Conservation (phyloP, 2,888 invertebrate species). For the Drosophila ezoana region DNA sequence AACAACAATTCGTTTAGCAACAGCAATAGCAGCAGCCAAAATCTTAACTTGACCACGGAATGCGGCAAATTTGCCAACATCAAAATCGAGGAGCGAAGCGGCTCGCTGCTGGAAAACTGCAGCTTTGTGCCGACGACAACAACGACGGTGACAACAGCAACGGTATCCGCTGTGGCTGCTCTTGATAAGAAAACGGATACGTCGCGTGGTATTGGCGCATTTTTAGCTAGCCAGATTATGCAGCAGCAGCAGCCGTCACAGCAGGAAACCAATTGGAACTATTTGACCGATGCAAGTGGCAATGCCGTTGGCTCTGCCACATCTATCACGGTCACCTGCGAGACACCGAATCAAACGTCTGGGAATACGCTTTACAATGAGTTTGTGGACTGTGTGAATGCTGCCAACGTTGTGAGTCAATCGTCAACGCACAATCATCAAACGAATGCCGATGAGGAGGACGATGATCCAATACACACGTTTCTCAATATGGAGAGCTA, state of each 20-base stretch:
- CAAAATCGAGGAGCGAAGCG: slow-evolving; percentile 73
- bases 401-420: slow-evolving; percentile 46
- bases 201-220: slow-evolving; percentile 42
- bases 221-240: slow-evolving; percentile 67
- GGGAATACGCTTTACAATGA: slow-evolving; percentile 76
- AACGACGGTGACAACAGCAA: slow-evolving; percentile 31
- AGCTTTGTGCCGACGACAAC: slow-evolving; percentile 52
- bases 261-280: slow-evolving; percentile 75
- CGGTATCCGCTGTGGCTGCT: slow-evolving; percentile 34
- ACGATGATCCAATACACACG: slow-evolving; percentile 83
- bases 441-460: slow-evolving; percentile 73
- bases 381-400: slow-evolving; percentile 76
- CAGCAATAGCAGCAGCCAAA: slow-evolving; percentile 67
- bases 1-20: slow-evolving; percentile 59
- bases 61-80: slow-evolving; percentile 67
- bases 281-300: slow-evolving; percentile 64
- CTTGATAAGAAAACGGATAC: slow-evolving; percentile 58
- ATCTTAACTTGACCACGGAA: slow-evolving; percentile 44
- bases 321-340: slow-evolving; percentile 56
- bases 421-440: slow-evolving; percentile 47
- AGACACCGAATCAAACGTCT: slow-evolving; percentile 44
- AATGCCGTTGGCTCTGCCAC: slow-evolving; percentile 44
- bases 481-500: slow-evolving; percentile 84
- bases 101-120: slow-evolving; percentile 60
- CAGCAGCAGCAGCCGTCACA: slow-evolving; percentile 60